phyloP scores from a whole-genome alignment of 1,140 invertebrate species.

The Tyrophagus putrescentiae region DNA sequence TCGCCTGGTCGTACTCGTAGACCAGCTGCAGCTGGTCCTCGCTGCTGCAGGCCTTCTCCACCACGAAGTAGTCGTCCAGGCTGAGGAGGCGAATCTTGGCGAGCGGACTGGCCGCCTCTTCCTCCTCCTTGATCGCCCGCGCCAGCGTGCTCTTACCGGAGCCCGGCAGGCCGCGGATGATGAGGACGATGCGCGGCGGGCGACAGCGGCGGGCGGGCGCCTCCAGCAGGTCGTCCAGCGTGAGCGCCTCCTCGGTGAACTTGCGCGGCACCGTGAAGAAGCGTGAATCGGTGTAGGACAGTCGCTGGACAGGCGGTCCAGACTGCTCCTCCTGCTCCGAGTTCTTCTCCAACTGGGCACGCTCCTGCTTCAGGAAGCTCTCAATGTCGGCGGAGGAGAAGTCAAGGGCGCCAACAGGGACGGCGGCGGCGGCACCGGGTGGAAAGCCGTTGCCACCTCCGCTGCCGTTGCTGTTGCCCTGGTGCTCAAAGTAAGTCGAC shows the following conservation, averaged over 20 bases:
- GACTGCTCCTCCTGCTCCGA: not conserved
- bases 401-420: not conserved
- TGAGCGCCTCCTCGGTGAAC: conserved; percentile 31
- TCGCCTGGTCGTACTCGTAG: conserved; percentile 73
- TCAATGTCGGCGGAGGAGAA: not conserved
- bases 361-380: too few species aligned
- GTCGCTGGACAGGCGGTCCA: not conserved
- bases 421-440: conserved; percentile 5
- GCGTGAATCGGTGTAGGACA: not conserved
- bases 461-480: too few species aligned
- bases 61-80: conserved; percentile 89
- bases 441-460: too few species aligned
- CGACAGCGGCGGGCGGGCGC: conserved; percentile 53
- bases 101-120: conserved; percentile 51
- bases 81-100: conserved; percentile 56
- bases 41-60: conserved; percentile 45
- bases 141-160: conserved; percentile 75
- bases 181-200: conserved; percentile 67
- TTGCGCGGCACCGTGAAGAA: conserved; percentile 7
- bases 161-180: conserved; percentile 73
- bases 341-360: too few species aligned
- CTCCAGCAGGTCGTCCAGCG: conserved; percentile 67
- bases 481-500: too few species aligned
- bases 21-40: conserved; percentile 51
- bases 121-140: conserved; percentile 69